Evolutionary conservation across 2,113 vertebrate species (phyloP).

Genomic region (Columbina picui): DNA sequence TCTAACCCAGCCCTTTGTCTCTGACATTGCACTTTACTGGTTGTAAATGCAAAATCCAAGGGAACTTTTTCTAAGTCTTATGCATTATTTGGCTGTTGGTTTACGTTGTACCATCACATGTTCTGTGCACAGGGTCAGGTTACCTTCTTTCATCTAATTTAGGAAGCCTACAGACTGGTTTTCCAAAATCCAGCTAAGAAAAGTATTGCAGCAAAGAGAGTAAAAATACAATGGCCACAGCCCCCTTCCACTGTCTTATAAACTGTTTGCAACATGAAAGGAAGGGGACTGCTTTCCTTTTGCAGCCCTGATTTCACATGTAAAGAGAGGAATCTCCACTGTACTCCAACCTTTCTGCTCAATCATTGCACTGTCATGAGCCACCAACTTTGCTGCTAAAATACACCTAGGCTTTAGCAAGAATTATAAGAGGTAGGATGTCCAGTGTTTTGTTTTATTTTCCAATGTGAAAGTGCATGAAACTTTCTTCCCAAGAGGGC

Average conservation of each 20-base stretch:
- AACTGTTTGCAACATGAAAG: background rate
- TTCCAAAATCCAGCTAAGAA: background rate
- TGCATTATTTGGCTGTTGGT: background rate
- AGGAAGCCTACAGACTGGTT: background rate
- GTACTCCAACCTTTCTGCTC: background rate
- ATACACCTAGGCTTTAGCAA: background rate
- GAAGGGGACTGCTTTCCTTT: background rate
- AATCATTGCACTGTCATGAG: background rate
- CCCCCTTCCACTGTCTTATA: background rate
- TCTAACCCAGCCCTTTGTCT: background rate
- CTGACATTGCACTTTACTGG: background rate
- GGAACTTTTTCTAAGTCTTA: background rate
- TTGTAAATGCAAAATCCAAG: background rate
- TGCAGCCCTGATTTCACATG: background rate
- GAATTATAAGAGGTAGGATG: background rate
- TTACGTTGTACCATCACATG: background rate
- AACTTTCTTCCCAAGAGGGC: background rate
- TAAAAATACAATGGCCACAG: background rate
- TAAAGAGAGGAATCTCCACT: background rate
- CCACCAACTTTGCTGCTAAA: background rate
- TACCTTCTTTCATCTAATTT: conserved; percentile 13
- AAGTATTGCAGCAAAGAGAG: background rate
- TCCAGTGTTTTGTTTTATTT: background rate
- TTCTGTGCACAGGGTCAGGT: background rate
- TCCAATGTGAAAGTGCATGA: background rate